Conservation (phyloP, 92 coral and sea anemone species). For the Plumapathes pennacea region DNA sequence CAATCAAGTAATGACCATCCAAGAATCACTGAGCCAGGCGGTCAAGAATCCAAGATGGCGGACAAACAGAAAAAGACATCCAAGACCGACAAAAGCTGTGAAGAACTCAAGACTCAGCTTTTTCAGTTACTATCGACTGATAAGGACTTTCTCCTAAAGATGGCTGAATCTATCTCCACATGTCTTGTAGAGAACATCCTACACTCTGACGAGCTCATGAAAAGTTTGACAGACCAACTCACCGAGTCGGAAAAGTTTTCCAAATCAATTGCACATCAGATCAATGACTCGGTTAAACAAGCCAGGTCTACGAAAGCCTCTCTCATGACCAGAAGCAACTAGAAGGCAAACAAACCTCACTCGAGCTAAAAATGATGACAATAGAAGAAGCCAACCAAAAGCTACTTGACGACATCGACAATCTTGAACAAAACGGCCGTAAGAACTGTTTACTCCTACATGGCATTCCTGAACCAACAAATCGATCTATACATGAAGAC, state of each 20-base stretch:
- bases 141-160: neutral
- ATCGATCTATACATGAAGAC: neutral
- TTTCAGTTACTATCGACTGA: slow-evolving; percentile 9
- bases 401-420: slow-evolving; percentile 9
- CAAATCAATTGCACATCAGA: slow-evolving; percentile 2
- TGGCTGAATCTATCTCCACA: slow-evolving; percentile 8
- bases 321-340: slow-evolving; percentile 1
- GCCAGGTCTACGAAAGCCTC: slow-evolving; percentile 10
- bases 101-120: slow-evolving; percentile 3
- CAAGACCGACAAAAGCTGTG: slow-evolving; percentile 2
- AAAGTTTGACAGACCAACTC: neutral
- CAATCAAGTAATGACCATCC: too few relatives aligned
- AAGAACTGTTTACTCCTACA: slow-evolving; percentile 4
- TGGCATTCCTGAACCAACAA: neutral
- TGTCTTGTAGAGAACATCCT: slow-evolving; percentile 2
- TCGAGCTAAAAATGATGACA: neutral
- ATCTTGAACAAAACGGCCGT: slow-evolving; percentile 5
- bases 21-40: too few relatives aligned
- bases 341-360: neutral
- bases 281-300: slow-evolving; percentile 7
- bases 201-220: slow-evolving; percentile 1
- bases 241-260: neutral
- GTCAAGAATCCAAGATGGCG: too few relatives aligned
- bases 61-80: too few relatives aligned
- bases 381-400: neutral